These are phyloP conservation scores for Halictus rubicundus DNA, from an alignment of 1,140 invertebrate species.

Conservation along the genomic window DNA sequence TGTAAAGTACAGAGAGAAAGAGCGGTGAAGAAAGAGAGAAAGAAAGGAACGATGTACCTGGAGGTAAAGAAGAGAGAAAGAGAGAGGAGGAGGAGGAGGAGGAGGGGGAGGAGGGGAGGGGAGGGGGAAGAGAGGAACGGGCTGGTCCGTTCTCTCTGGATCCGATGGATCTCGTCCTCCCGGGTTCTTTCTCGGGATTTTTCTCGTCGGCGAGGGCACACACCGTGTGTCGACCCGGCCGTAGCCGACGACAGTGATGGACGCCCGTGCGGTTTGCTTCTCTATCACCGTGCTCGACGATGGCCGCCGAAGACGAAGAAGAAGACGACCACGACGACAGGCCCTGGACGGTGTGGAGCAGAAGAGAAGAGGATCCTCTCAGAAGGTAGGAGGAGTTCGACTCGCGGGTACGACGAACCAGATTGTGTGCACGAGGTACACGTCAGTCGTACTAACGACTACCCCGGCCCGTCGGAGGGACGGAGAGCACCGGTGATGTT, in stretches of 20 bases:
- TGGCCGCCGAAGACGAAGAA: slow-evolving; percentile 64
- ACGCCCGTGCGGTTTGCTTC: slow-evolving; percentile 72
- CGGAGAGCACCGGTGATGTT: slow-evolving; percentile 70
- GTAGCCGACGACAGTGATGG: slow-evolving; percentile 72
- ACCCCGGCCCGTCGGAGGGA: slow-evolving; percentile 7
- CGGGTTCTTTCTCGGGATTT: slow-evolving; percentile 53
- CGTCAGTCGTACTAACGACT: slow-evolving; percentile 75
- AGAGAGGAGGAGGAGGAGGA: too few relatives aligned
- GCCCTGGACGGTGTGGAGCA: slow-evolving; percentile 20
- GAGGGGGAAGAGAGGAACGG: too few relatives aligned
- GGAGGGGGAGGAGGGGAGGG: too few relatives aligned
- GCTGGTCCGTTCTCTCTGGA: background rate
- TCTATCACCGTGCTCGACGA: slow-evolving; percentile 70
- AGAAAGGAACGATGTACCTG: too few relatives aligned
- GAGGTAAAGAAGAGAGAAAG: too few relatives aligned
- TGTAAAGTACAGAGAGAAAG: slow-evolving; percentile 54
- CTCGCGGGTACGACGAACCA: slow-evolving; percentile 61
- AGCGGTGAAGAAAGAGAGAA: too few relatives aligned
- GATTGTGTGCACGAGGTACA: slow-evolving; percentile 73
- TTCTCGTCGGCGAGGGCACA: slow-evolving; percentile 54
- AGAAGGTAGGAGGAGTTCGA: slow-evolving; percentile 32
- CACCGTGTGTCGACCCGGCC: slow-evolving; percentile 59
- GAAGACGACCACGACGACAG: slow-evolving; percentile 48
- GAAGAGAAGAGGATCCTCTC: background rate
- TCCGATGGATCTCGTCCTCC: slow-evolving; percentile 28